These are phyloP conservation scores for Poeciliopsis prolifica DNA, from an alignment of 2,113 vertebrate species.

Conservation along the genomic window DNA sequence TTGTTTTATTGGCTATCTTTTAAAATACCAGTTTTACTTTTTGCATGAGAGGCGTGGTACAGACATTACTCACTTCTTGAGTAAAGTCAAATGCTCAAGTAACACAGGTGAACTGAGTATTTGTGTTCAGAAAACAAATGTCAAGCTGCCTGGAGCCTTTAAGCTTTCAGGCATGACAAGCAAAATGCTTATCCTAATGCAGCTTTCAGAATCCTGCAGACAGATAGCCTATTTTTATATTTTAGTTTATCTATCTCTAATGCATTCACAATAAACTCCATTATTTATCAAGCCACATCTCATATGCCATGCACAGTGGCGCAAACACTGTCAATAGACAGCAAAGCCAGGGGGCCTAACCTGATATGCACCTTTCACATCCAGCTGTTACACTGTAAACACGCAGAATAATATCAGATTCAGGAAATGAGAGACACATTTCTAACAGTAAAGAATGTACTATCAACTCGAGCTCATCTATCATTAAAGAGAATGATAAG, in stretches of 20 bases:
- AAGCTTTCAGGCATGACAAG: constrained; percentile 18
- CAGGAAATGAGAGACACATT: constrained; percentile 30
- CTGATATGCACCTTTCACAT: constrained; percentile 14
- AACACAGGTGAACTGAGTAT: neutral
- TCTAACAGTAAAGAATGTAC: constrained; percentile 43
- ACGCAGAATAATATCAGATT: constrained; percentile 28
- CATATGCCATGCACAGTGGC: constrained; percentile 12
- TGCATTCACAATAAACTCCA: constrained; percentile 34
- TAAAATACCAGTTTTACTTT: neutral
- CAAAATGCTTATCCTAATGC: constrained; percentile 29
- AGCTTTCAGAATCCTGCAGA: constrained; percentile 25
- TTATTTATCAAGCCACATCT: constrained; percentile 58
- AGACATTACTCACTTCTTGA: neutral
- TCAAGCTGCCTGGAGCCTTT: constrained; percentile 4
- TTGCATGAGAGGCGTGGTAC: neutral
- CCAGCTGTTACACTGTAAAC: constrained; percentile 25
- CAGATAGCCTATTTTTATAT: constrained; percentile 37
- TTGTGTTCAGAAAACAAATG: constrained; percentile 9
- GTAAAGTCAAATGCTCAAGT: too few relatives aligned
- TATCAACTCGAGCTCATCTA: constrained; percentile 70
- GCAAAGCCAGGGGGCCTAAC: constrained; percentile 7
- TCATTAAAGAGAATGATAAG: constrained; percentile 75
- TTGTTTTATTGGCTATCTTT: neutral
- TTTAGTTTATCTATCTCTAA: constrained; percentile 27
- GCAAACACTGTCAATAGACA: constrained; percentile 34